Conservation (phyloP, 2,888 invertebrate genomes). For the Tipula confusa region DNA sequence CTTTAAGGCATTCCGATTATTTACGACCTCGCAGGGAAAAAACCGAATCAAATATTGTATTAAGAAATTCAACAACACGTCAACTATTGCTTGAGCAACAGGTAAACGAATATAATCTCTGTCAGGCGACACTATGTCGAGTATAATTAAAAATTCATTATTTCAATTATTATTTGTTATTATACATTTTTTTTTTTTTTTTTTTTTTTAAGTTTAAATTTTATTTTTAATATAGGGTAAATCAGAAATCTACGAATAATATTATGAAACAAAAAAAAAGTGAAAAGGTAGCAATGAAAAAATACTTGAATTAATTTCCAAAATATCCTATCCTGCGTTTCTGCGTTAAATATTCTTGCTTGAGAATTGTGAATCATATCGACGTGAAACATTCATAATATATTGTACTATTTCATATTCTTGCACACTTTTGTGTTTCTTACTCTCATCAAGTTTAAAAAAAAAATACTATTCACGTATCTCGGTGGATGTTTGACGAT, state of each 20-base stretch:
- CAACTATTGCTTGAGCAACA: constrained; percentile 48
- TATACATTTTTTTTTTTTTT: background rate
- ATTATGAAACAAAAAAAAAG: background rate
- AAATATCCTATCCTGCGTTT: background rate
- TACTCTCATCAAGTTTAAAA: background rate
- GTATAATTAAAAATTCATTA: background rate
- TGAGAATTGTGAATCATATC: background rate
- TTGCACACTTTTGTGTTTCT: background rate
- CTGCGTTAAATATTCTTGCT: background rate
- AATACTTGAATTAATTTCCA: background rate
- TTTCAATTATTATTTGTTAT: constrained; percentile 25
- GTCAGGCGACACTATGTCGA: constrained; percentile 30
- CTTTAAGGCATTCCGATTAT: constrained; percentile 49
- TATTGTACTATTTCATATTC: constrained; percentile 4
- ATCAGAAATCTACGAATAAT: background rate
- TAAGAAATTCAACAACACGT: constrained; percentile 58
- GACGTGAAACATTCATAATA: background rate
- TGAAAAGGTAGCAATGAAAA: constrained; percentile 25
- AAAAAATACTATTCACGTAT: background rate
- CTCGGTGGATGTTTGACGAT: background rate
- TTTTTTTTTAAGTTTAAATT: background rate
- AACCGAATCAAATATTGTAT: constrained; percentile 82
- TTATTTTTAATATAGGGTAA: background rate
- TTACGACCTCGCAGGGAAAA: constrained; percentile 75
- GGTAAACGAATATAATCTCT: constrained; percentile 39